These are phyloP conservation scores for Phenganax subtilis DNA, from an alignment of 92 coral and sea anemone species.

Conservation along the genomic window DNA sequence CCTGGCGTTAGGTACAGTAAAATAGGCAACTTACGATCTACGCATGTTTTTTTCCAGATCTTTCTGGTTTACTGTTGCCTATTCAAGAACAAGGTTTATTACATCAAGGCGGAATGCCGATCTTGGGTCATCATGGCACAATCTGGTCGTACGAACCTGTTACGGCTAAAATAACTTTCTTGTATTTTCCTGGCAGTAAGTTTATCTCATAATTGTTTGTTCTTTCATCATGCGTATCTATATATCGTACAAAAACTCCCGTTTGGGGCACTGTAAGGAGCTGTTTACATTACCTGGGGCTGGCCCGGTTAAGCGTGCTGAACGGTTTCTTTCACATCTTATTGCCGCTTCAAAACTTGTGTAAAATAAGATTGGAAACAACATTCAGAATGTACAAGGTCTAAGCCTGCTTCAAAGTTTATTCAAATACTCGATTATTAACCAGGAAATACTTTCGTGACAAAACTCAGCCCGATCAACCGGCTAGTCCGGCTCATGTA, in stretches of 20 bases:
- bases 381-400: too few species aligned
- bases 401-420: too few species aligned
- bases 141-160: constrained; percentile 21
- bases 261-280: neutral
- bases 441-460: too few species aligned
- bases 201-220: neutral
- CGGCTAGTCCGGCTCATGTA: too few species aligned
- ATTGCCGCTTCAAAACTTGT: too few species aligned
- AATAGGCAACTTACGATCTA: too few species aligned
- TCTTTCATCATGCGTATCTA: neutral
- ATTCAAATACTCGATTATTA: too few species aligned
- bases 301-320: too few species aligned
- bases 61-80: neutral
- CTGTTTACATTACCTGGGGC: neutral
- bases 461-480: too few species aligned
- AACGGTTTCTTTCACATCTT: too few species aligned
- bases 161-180: constrained; percentile 7
- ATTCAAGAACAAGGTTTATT: constrained; percentile 18
- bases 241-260: neutral
- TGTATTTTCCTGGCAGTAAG: constrained; percentile 29
- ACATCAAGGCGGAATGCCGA: constrained; percentile 10
- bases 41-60: neutral
- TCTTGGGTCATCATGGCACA: constrained; percentile 12
- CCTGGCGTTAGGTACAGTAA: too few species aligned
- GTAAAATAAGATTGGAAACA: too few species aligned